These are phyloP conservation scores for Astyanax mexicanus DNA, from an alignment of 2,797 vertebrate genomes.

Conservation along the genomic window DNA sequence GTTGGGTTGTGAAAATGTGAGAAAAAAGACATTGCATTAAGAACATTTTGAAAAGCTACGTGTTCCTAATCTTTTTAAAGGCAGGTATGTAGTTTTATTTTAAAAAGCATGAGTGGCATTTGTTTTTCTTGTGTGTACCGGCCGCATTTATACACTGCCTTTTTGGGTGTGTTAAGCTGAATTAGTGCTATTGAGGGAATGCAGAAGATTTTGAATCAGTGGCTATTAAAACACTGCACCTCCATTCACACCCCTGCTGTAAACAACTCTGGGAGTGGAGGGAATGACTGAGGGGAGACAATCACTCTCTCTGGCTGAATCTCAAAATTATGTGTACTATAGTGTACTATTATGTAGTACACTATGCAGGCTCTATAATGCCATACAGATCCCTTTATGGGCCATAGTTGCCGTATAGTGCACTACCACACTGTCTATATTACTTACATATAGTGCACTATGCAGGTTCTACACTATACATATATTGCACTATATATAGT, in stretches of 20 bases:
- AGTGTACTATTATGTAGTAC: neutral
- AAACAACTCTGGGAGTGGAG: slow-evolving; percentile 54
- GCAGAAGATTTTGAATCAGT: slow-evolving; percentile 47
- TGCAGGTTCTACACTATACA: neutral
- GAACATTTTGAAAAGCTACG: no score
- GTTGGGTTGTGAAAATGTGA: no score
- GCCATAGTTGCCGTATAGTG: neutral
- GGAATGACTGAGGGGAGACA: slow-evolving; percentile 9
- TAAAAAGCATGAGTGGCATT: neutral
- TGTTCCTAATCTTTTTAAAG: no score
- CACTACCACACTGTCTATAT: neutral
- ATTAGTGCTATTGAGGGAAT: slow-evolving; percentile 25
- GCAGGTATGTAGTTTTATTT: no score
- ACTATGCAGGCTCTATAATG: neutral
- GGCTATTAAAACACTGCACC: slow-evolving; percentile 57
- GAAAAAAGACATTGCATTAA: no score
- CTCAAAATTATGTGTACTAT: neutral
- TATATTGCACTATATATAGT: no score
- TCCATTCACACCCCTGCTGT: slow-evolving; percentile 54
- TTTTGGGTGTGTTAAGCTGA: neutral
- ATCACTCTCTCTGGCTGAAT: slow-evolving; percentile 27
- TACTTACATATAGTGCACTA: neutral
- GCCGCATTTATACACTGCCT: neutral
- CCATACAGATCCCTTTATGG: no score
- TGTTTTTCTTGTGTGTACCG: neutral